Evolutionary conservation across 2,888 invertebrate genomes (phyloP).

Genomic region (Drosophila quasianomalipes): DNA sequence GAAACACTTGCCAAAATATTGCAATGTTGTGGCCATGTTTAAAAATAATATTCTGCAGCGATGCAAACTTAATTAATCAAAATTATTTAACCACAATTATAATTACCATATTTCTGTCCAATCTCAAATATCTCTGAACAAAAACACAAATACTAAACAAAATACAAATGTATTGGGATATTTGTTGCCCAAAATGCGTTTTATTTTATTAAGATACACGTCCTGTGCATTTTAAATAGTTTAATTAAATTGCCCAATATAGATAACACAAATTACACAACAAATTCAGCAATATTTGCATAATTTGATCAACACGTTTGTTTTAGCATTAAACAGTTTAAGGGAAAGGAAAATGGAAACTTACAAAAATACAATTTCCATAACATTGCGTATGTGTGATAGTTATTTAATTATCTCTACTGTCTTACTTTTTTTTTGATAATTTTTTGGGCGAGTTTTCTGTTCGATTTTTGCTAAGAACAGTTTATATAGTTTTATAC

Average conservation of each 20-base stretch:
- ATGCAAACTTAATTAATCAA: conserved; percentile 56
- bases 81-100: conserved; percentile 54
- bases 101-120: conserved; percentile 51
- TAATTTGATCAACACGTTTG: neutral
- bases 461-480: too few relatives aligned
- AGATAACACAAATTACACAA: conserved; percentile 8
- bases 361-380: too few relatives aligned
- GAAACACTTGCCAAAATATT: conserved; percentile 9
- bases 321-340: neutral
- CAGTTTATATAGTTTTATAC: too few relatives aligned
- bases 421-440: too few relatives aligned
- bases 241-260: conserved; percentile 39
- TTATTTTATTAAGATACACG: conserved; percentile 44
- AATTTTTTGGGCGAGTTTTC: too few relatives aligned
- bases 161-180: conserved; percentile 3
- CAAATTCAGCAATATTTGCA: neutral
- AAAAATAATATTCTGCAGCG: conserved; percentile 5
- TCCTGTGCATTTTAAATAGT: conserved; percentile 34
- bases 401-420: neutral
- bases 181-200: conserved; percentile 25
- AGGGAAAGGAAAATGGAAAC: too few relatives aligned
- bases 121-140: neutral
- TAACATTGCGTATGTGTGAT: neutral
- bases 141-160: conserved; percentile 3
- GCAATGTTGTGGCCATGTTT: neutral